Evolutionary conservation across 2,113 vertebrate genomes (phyloP).

Genomic region (Helogale parvula): DNA sequence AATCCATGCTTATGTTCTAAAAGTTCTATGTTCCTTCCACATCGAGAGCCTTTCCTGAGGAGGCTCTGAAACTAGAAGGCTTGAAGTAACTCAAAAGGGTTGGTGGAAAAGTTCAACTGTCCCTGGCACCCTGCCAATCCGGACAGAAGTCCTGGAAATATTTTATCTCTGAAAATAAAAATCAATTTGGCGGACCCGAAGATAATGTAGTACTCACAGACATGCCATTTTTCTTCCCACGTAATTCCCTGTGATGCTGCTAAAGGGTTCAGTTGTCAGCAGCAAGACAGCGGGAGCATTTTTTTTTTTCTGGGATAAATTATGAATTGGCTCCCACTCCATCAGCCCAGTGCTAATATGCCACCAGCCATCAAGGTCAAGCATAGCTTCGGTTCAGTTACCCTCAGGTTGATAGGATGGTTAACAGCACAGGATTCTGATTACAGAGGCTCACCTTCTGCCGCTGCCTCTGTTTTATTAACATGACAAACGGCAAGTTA

Average conservation of each 20-base stretch:
- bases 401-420: neutral
- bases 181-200: conserved; percentile 72
- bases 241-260: conserved; percentile 65
- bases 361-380: conserved; percentile 57
- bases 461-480: neutral
- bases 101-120: conserved; percentile 59
- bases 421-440: conserved; percentile 4
- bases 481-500: neutral
- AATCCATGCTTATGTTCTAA: neutral
- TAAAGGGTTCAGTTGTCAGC: conserved; percentile 69
- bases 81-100: conserved; percentile 4
- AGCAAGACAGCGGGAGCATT: conserved; percentile 22
- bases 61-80: neutral
- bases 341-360: conserved; percentile 51
- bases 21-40: neutral
- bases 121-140: conserved; percentile 59
- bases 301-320: conserved; percentile 61
- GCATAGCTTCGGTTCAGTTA: conserved; percentile 11
- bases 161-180: conserved; percentile 78
- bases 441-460: neutral
- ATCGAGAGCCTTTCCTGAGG: neutral
- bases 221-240: conserved; percentile 66
- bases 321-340: conserved; percentile 63
- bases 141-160: conserved; percentile 67
- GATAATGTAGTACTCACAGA: conserved; percentile 74